A percentile compares a stretch with the other conserved stretches of the same genome.
phyloP scores from a whole-genome alignment of 2,113 vertebrate species.

The Mormoops blainvillei region DNA sequence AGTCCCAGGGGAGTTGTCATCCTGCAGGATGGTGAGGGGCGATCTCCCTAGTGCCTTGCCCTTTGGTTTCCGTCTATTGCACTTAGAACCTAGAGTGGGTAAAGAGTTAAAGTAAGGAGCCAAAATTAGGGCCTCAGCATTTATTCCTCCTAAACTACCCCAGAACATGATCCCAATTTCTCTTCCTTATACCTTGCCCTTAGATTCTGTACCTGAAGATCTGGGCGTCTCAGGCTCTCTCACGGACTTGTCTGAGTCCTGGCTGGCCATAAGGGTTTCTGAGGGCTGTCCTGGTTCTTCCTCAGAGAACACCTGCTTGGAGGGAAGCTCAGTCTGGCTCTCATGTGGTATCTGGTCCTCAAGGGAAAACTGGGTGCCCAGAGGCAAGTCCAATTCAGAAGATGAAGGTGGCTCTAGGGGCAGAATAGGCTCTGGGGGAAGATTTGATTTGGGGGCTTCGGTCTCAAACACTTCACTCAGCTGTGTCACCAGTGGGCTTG shows the following conservation, averaged over 20 bases:
- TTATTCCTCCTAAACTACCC: not conserved
- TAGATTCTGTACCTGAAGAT: constrained; percentile 66
- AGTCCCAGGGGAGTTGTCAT: constrained; percentile 87
- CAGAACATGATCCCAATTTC: not conserved
- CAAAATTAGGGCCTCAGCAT: not conserved
- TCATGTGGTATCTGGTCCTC: constrained; percentile 16
- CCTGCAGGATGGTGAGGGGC: constrained; percentile 89
- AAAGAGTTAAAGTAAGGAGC: constrained; percentile 5
- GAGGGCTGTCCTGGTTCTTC: constrained; percentile 26
- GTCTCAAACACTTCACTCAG: constrained; percentile 83
- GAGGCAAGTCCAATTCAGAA: constrained; percentile 21
- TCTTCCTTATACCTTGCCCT: not conserved
- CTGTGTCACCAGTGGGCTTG: constrained; percentile 82
- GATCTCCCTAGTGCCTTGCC: constrained; percentile 84
- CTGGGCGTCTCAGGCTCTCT: constrained; percentile 43
- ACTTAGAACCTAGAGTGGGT: constrained; percentile 72
- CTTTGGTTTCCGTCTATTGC: constrained; percentile 63
- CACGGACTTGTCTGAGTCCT: constrained; percentile 41
- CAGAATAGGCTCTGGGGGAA: not conserved
- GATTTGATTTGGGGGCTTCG: not conserved
- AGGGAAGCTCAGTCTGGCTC: constrained; percentile 7
- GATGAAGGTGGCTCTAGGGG: not conserved
- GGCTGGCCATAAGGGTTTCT: constrained; percentile 1
- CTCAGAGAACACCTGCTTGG: not conserved
- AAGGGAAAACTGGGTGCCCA: constrained; percentile 22